phyloP scores from a whole-genome alignment of 1,140 invertebrate genomes.

The Mamestra configurata region DNA sequence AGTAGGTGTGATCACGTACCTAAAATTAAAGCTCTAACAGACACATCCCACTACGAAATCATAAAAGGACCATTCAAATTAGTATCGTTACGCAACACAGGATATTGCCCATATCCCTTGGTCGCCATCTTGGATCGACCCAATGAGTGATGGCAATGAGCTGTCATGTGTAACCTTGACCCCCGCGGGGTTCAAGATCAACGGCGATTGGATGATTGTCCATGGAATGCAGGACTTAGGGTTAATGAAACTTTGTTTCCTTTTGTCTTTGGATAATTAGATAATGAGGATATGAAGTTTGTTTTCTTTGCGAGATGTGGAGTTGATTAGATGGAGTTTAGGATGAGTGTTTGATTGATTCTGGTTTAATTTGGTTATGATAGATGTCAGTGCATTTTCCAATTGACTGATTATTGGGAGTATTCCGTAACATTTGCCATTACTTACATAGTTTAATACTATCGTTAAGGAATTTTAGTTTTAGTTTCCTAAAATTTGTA shows the following conservation, averaged over 20 bases:
- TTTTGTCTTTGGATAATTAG: background rate
- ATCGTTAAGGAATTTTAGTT: too few species aligned
- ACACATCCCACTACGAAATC: conserved; percentile 9
- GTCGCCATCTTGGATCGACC: conserved; percentile 26
- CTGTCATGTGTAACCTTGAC: conserved; percentile 16
- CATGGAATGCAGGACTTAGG: background rate
- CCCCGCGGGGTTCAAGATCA: conserved; percentile 8
- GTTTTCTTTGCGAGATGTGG: background rate
- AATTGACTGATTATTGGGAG: too few species aligned
- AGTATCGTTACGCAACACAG: conserved; percentile 14
- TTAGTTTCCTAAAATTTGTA: too few species aligned
- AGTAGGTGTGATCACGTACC: background rate
- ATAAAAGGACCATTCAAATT: conserved; percentile 38
- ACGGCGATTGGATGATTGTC: background rate
- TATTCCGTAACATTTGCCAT: too few species aligned
- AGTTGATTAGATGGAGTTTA: background rate
- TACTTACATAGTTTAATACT: too few species aligned
- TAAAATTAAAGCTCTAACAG: background rate
- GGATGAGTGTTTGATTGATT: background rate
- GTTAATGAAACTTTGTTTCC: conserved; percentile 2
- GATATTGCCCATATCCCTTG: conserved; percentile 38
- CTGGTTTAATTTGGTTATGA: background rate
- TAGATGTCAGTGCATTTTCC: background rate
- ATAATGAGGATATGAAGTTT: background rate
- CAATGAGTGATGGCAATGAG: conserved; percentile 11